Evolutionary conservation across 1,140 invertebrate species (phyloP).

Genomic region (Macrostomum lignano): DNA sequence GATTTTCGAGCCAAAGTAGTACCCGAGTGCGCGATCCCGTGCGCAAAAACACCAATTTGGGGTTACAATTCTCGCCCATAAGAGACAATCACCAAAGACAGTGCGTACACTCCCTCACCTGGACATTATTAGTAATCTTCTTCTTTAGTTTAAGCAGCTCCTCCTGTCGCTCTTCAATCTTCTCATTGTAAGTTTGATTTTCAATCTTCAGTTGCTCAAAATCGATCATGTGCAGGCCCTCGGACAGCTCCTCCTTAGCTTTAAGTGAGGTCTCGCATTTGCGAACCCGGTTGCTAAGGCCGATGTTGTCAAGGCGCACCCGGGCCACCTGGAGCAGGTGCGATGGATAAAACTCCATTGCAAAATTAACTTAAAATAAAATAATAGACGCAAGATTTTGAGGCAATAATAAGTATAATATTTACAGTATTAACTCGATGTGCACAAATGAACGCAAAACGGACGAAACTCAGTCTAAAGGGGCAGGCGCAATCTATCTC

Average conservation of each 20-base stretch:
- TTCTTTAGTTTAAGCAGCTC: conserved; percentile 25
- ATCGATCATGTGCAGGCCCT: conserved; percentile 27
- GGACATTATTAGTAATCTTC: conserved; percentile 28
- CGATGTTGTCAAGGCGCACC: not conserved
- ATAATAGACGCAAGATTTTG: not conserved
- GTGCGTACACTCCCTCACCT: too few species aligned
- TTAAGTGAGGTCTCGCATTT: not conserved
- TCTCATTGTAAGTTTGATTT: conserved; percentile 30
- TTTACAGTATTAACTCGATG: not conserved
- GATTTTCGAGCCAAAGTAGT: too few species aligned
- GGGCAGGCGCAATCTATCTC: too few species aligned
- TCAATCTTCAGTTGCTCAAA: conserved; percentile 30
- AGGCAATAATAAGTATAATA: not conserved
- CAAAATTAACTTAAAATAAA: not conserved
- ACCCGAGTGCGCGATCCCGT: too few species aligned
- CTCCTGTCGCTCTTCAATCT: conserved; percentile 29
- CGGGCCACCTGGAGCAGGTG: not conserved
- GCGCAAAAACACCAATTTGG: too few species aligned
- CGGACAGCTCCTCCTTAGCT: conserved; percentile 22
- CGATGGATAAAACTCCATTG: too few species aligned
- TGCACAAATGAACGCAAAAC: not conserved
- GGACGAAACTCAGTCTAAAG: not conserved
- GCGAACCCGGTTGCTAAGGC: not conserved
- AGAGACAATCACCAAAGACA: too few species aligned
- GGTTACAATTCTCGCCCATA: too few species aligned